Evolutionary conservation across 1,140 invertebrate genomes (phyloP), one percentile per base, ranked within the genome.

Genomic region (Papilio machaon): DNA sequence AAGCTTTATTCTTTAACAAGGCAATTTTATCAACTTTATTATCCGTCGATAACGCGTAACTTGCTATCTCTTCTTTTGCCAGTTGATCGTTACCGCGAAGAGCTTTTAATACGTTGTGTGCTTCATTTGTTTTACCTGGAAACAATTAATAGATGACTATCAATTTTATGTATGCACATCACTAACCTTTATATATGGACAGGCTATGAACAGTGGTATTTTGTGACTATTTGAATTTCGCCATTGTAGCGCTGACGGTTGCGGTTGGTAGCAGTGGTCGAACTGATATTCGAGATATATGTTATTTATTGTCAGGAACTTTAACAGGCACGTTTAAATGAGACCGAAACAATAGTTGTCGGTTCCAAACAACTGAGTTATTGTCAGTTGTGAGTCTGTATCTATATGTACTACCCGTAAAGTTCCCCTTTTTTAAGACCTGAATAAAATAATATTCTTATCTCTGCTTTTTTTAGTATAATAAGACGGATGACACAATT

Each of bases 1-100:
- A 92, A 4, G 92, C 90, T 80, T 84, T 90, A 17, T 94, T 81
- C 19, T 70, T 84, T 15, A 90, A 85, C 2, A 89, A 46, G n/a
- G 84, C 82, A 6, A 64, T 75, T 74, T 80, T 85, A 5, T 54
- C 81, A 1, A 84, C 64, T 58, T 81, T 73, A 70, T 78, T 60
- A 15, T 77, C 38, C 0, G 30, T 64, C 30, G 35, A 60, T 78
- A 17, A 5, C 8, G 17, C 30, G 7, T 60, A 83, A 64, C 49
- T 64, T 58, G 52, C 67, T 17, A 83, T 80, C 30, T 83, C 82
- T 67, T 81, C 46, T 43, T 73, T 73, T 5, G 70, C 80, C 6
- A 73, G 6, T 60, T 67, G 58, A 19, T 83, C 81, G 2, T 54
- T 75, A 19, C 73, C 81, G 2, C 81, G 81, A 35, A 84, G 52